These are phyloP conservation scores for Lontra canadensis DNA, from an alignment of 2,113 vertebrate genomes.

Conservation along the genomic window DNA sequence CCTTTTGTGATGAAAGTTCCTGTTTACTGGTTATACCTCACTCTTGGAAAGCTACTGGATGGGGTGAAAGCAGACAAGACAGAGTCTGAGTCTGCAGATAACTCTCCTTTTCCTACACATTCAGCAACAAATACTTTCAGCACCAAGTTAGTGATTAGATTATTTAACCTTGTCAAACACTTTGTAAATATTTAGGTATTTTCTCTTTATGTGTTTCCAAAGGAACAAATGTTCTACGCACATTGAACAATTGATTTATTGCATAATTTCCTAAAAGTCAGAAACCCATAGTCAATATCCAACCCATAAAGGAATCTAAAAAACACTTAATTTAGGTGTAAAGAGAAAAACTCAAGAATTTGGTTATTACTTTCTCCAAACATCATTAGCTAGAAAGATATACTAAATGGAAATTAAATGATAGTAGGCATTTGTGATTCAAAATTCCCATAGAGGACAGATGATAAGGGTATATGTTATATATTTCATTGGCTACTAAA, in stretches of 20 bases:
- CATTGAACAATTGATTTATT: background rate
- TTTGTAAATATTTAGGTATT: background rate
- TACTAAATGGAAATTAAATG: slow-evolving; percentile 30
- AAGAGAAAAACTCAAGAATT: background rate
- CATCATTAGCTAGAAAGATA: background rate
- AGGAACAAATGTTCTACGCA: background rate
- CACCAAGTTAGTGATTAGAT: background rate
- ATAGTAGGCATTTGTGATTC: background rate
- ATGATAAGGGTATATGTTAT: background rate
- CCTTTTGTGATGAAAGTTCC: background rate
- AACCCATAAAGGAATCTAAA: background rate
- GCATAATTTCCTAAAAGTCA: background rate
- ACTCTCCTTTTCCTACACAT: background rate
- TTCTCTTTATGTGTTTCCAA: background rate
- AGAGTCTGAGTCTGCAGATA: background rate
- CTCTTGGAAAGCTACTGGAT: background rate
- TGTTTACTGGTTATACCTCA: background rate
- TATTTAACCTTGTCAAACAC: background rate
- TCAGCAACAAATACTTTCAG: background rate
- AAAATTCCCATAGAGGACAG: background rate
- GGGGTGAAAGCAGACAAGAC: background rate
- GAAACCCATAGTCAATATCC: background rate
- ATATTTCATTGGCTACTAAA: background rate
- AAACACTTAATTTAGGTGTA: background rate
- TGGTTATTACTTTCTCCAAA: slow-evolving; percentile 12